Evolutionary conservation across 2,888 invertebrate species (phyloP).

Genomic region (Nipponacmea schrenckii): DNA sequence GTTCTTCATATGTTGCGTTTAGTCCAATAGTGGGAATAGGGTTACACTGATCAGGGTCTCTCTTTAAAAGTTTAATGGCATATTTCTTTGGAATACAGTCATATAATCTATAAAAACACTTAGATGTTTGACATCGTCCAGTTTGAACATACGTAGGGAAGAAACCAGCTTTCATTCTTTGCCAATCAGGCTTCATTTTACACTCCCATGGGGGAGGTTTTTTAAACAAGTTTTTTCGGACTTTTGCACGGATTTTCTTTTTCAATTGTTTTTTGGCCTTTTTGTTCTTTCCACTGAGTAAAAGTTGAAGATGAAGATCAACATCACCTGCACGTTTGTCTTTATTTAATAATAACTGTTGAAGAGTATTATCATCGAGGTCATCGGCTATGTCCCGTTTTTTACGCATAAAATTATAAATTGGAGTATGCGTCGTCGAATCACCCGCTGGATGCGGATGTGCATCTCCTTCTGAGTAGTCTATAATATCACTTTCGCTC

Average conservation of each 20-base stretch:
- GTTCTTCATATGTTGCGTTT: conserved; percentile 54
- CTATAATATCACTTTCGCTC: conserved; percentile 19
- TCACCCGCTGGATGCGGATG: conserved; percentile 8
- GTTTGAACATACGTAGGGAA: conserved; percentile 54
- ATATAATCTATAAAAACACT: conserved; percentile 58
- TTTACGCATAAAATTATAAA: conserved; percentile 6
- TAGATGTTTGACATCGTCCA: conserved; percentile 49
- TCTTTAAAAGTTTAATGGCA: conserved; percentile 51
- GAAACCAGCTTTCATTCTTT: conserved; percentile 45
- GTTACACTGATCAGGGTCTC: conserved; percentile 55
- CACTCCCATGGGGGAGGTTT: conserved; percentile 56
- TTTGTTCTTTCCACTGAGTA: conserved; percentile 25
- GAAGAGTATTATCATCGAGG: neutral
- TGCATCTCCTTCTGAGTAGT: conserved; percentile 18
- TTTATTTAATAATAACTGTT: neutral
- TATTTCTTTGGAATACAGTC: conserved; percentile 57
- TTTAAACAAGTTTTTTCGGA: conserved; percentile 30
- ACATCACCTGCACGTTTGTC: conserved; percentile 19
- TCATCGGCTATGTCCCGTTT: conserved; percentile 9
- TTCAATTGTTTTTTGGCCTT: conserved; percentile 28
- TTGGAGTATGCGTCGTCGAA: neutral
- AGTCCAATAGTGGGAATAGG: conserved; percentile 52
- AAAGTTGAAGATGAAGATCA: conserved; percentile 17
- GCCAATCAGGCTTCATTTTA: conserved; percentile 44
- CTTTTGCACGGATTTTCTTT: conserved; percentile 26